Percentiles rank a stretch among this genome's conserved stretches.
phyloP scores from a whole-genome alignment of 2,888 invertebrate species.

The Trachelus iudaicus region DNA sequence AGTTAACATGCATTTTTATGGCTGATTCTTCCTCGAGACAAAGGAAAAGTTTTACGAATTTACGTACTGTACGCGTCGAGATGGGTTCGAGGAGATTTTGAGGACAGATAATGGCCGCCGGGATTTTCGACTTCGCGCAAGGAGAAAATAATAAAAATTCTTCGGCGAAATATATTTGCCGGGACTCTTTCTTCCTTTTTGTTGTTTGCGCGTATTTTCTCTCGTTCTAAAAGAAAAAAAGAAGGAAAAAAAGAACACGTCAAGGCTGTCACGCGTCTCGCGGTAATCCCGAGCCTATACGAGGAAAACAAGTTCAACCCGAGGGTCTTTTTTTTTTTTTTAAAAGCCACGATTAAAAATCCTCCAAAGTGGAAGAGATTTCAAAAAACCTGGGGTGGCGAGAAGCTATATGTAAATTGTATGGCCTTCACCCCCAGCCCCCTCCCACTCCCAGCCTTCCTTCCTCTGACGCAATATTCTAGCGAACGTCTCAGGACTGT shows the following conservation, averaged over 20 bases:
- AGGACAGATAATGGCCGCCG: not conserved
- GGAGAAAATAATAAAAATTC: not conserved
- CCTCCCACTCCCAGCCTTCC: too few relatives aligned
- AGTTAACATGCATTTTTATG: not conserved
- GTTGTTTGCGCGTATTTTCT: not conserved
- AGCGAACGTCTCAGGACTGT: not conserved
- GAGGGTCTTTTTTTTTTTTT: not conserved
- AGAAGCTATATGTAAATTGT: not conserved
- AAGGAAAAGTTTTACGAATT: not conserved
- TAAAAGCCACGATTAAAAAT: not conserved
- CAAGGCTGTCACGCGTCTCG: not conserved
- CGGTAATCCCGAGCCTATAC: not conserved
- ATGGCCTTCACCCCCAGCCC: not conserved
- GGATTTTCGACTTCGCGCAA: not conserved
- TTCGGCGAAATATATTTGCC: not conserved
- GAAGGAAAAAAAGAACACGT: not conserved
- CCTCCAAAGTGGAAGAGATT: conserved; percentile 13
- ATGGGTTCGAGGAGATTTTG: not conserved
- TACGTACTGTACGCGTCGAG: not conserved
- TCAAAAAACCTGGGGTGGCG: not conserved
- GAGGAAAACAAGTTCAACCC: not conserved
- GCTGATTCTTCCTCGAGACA: not conserved
- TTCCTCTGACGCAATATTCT: not conserved
- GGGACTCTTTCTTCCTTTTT: not conserved
- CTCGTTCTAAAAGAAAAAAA: too few relatives aligned